A percentile compares a stretch with the other conserved stretches of the same genome.
These are phyloP conservation scores for Oxystoma pomonae DNA, from an alignment of 2,888 invertebrate species.

Conservation along the genomic window DNA sequence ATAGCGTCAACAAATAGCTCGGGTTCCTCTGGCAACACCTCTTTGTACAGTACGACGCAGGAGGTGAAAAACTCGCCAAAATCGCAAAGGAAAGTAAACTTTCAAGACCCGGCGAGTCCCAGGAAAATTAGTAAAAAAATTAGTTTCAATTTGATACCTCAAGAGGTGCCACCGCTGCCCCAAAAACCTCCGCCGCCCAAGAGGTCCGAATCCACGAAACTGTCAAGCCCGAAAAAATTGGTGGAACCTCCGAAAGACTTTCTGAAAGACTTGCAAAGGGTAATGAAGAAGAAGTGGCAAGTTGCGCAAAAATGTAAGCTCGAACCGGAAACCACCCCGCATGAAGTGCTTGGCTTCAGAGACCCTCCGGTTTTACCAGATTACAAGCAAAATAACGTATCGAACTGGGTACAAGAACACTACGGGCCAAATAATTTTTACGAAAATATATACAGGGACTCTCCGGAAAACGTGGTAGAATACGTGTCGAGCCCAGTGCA, in stretches of 20 bases:
- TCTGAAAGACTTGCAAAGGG: slow-evolving; percentile 82
- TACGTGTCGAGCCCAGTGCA: slow-evolving; percentile 48
- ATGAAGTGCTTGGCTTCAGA: slow-evolving; percentile 86
- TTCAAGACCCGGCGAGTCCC: slow-evolving; percentile 57
- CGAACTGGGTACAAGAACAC: slow-evolving; percentile 87
- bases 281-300: slow-evolving; percentile 92
- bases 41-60: slow-evolving; percentile 49
- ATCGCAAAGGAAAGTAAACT: slow-evolving; percentile 57
- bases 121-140: slow-evolving; percentile 61
- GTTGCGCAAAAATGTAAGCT: slow-evolving; percentile 89
- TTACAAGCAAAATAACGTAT: slow-evolving; percentile 79
- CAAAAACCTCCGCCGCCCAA: slow-evolving; percentile 71
- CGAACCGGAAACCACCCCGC: slow-evolving; percentile 83
- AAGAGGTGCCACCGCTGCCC: slow-evolving; percentile 57
- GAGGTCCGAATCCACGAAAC: slow-evolving; percentile 67
- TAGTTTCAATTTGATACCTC: slow-evolving; percentile 56
- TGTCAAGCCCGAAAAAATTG: slow-evolving; percentile 74
- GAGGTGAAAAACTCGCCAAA: slow-evolving; percentile 54
- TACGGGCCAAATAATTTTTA: slow-evolving; percentile 73
- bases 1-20: slow-evolving; percentile 52
- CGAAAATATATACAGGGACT: slow-evolving; percentile 65
- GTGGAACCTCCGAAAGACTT: slow-evolving; percentile 78
- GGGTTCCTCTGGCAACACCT: slow-evolving; percentile 42
- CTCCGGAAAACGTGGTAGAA: slow-evolving; percentile 47
- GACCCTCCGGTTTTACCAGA: slow-evolving; percentile 72